Conservation (phyloP, 2,888 invertebrate species). For the Philereme vetulata region DNA sequence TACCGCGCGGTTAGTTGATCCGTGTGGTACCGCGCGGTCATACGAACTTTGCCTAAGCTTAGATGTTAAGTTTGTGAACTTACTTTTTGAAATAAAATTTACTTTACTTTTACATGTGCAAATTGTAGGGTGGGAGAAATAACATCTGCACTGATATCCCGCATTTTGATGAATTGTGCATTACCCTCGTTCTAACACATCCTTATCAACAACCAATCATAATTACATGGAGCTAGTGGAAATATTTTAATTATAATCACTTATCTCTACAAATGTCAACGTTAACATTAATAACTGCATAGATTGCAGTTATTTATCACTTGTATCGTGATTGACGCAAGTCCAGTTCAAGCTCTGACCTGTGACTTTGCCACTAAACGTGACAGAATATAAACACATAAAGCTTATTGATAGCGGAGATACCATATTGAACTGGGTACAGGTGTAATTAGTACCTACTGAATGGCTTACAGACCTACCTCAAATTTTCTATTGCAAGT, state of each 20-base stretch:
- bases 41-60: too few species aligned
- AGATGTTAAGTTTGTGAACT: too few species aligned
- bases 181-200: too few species aligned
- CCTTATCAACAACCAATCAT: conserved; percentile 5
- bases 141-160: too few species aligned
- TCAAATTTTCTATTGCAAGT: not conserved
- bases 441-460: not conserved
- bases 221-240: conserved; percentile 11
- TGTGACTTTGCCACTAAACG: conserved; percentile 8
- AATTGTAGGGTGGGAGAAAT: too few species aligned
- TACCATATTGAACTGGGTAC: not conserved
- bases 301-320: conserved; percentile 22
- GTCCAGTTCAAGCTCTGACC: conserved; percentile 11
- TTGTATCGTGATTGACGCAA: conserved; percentile 23
- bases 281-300: conserved; percentile 4
- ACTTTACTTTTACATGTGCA: too few species aligned
- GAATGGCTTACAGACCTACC: conserved; percentile 9
- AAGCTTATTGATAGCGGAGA: not conserved
- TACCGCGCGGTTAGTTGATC: too few species aligned
- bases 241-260: conserved; percentile 3
- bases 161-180: too few species aligned
- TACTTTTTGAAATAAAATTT: too few species aligned
- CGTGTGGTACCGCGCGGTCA: too few species aligned
- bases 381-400: conserved; percentile 6
- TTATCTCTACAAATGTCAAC: conserved; percentile 5